Evolutionary conservation across 2,888 invertebrate genomes (phyloP).

Genomic region (Rotaria sp.): DNA sequence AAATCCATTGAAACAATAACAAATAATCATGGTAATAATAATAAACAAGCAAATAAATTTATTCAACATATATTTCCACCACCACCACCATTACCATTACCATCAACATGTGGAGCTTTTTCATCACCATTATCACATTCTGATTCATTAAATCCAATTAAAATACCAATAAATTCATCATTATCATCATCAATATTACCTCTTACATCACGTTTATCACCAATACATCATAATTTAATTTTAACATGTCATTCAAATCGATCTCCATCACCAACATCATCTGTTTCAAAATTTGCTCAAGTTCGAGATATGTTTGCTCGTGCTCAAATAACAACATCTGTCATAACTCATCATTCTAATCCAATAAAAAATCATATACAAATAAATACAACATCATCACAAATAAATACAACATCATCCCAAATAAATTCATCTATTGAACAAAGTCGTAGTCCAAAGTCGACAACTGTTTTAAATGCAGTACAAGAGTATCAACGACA

Average conservation of each 20-base stretch:
- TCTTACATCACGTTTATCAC: background rate
- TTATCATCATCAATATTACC: background rate
- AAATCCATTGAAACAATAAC: background rate
- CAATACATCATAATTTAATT: background rate
- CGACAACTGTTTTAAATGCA: background rate
- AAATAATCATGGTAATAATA: background rate
- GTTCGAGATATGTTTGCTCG: conserved; percentile 12
- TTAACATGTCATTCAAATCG: background rate
- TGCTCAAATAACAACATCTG: background rate
- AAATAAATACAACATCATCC: background rate
- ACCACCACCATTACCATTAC: conserved; percentile 27
- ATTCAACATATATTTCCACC: background rate
- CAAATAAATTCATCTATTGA: background rate
- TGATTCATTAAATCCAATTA: background rate
- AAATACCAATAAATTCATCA: background rate
- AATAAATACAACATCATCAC: background rate
- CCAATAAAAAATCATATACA: background rate
- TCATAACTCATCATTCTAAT: background rate
- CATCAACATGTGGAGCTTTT: background rate
- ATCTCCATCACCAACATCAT: conserved; percentile 14
- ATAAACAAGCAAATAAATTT: background rate
- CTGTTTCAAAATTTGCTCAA: conserved; percentile 22
- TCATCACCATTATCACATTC: background rate
- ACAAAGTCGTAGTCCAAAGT: background rate
- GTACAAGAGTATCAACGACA: conserved; percentile 25